Evolutionary conservation across 2,888 invertebrate species (phyloP), one percentile per base, ranked within the genome.

Genomic region (Phragmatobia fuliginosa): DNA sequence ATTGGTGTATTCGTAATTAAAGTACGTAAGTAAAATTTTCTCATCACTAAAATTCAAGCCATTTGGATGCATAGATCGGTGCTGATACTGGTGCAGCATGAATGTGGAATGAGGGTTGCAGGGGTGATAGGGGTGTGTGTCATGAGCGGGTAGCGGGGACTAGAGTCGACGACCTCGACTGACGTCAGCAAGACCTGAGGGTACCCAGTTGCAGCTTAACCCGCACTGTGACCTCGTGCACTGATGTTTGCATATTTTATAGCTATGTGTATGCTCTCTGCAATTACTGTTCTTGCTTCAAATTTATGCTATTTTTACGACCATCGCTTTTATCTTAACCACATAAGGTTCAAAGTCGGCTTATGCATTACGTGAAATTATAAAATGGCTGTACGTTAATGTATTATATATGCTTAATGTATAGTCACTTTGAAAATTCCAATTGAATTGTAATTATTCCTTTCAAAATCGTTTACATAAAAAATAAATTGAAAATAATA

Each of bases 101-200:
- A 75, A 92, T 91, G 85, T 91, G 82, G 90, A 85, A 81, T 87
- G 87, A 90, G 89, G 88, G 87, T 85, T 81, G 84, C 79, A 67
- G 81, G 77, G 80, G 82, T 66, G 63, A 31, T 45, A 64, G 32
- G 60, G 65, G 68, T n/a, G 74, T 56, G 64, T 68, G 28, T 62
- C 65, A 71, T 65, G 58, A 58, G 90, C 88, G 84, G 89, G 84
- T 25, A 88, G 84, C 79, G 81, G 85, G 79, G 67, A 84, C 78
- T 84, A 81, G 80, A 90, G 90, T 91, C 86, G 87, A 84, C 87
- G 93, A 91, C 89, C 92, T 88, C 83, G 80, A 82, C 84, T 95
- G 95, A 95, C 95, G 95, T 95, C 94, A 95, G 87, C 88, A 90
- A 90, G 96, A 95, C 95, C 96, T 95, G 95, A 95, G 95, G 95